Conservation (phyloP, 2,113 vertebrate species). For the Lynx canadensis region DNA sequence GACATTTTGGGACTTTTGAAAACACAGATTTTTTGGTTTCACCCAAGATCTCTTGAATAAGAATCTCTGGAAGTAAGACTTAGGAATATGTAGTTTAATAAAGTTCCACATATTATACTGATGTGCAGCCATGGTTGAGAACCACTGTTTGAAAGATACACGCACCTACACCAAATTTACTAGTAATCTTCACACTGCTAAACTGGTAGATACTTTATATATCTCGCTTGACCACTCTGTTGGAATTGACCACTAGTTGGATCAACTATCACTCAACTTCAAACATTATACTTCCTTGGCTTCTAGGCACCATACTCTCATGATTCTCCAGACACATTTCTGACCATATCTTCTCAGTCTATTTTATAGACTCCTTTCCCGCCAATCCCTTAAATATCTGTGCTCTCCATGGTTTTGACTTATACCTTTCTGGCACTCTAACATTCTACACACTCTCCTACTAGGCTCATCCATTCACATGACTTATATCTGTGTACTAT, state of each 20-base stretch:
- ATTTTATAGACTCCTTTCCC: not conserved
- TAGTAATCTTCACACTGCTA: not conserved
- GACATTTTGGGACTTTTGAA: not conserved
- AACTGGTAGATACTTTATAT: not conserved
- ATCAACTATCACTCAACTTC: not conserved
- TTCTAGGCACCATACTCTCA: not conserved
- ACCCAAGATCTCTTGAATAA: conserved; percentile 4
- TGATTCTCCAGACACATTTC: not conserved
- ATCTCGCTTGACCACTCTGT: not conserved
- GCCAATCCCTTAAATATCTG: not conserved
- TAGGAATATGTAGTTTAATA: not conserved
- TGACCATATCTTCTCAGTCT: not conserved
- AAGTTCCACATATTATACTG: not conserved
- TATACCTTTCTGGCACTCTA: not conserved
- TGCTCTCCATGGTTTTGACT: not conserved
- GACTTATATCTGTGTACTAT: not conserved
- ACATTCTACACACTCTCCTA: not conserved
- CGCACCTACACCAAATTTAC: not conserved
- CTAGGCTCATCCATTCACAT: not conserved
- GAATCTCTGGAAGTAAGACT: not conserved
- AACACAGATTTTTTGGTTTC: not conserved
- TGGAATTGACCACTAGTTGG: not conserved
- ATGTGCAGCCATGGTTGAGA: not conserved
- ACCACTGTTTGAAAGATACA: not conserved
- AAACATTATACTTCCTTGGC: not conserved